Conservation (phyloP, 2,113 vertebrate genomes). For the Hemichromis elongatus region DNA sequence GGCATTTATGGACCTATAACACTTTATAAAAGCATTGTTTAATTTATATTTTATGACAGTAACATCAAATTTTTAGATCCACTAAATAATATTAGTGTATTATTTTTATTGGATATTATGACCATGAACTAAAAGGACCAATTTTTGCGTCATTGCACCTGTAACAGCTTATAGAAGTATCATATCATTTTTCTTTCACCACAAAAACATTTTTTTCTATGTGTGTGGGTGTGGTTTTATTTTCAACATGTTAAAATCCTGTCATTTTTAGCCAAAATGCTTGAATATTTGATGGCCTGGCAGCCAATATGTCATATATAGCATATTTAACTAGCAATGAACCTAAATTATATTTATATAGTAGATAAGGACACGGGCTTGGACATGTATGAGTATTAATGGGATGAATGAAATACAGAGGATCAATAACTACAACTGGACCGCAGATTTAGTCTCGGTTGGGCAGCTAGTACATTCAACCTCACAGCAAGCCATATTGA, state of each 20-base stretch:
- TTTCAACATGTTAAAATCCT: background rate
- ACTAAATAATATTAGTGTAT: background rate
- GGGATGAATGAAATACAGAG: background rate
- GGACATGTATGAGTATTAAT: background rate
- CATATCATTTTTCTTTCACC: background rate
- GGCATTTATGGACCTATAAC: background rate
- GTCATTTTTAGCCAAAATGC: background rate
- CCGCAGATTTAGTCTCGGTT: background rate
- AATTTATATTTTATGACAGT: background rate
- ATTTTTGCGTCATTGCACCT: background rate
- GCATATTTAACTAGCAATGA: background rate
- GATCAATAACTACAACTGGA: background rate
- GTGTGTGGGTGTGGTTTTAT: background rate
- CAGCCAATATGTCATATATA: too few relatives aligned
- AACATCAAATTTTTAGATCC: background rate
- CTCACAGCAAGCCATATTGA: background rate
- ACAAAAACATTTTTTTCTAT: background rate
- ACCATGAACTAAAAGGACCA: background rate
- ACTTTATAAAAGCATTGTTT: background rate
- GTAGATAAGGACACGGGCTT: background rate
- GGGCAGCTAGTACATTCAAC: background rate
- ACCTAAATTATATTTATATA: background rate
- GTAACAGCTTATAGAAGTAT: background rate
- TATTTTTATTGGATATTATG: background rate
- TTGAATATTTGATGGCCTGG: background rate